Base-by-base conservation (phyloP, 92 coral and sea anemone species). In the Palythoa heliodiscus region DNA sequence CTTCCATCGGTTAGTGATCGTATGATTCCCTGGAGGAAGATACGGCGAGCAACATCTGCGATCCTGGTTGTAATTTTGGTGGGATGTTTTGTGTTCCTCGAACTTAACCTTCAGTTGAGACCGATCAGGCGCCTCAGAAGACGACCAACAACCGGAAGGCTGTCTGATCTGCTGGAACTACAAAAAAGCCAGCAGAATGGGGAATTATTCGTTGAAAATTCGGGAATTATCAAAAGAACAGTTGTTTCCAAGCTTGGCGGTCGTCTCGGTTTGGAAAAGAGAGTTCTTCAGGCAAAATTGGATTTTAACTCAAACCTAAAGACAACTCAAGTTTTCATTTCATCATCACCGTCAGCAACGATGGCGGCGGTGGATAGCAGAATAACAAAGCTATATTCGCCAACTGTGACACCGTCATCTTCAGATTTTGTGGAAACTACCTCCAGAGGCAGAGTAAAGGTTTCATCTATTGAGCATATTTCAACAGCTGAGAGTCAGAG, bases 11-110 rank as follows among this genome's bases (percentile, higher is more conserved):
- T 38, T 40, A 67, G 15, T 80, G 52, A 67, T 80, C 74, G 73
- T 58, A 39, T 29, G 52, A 20, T 78, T 80, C 84, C 84, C 23
- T 80, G 84, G 84, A 66, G 84, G 84, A 80, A 80, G 61, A 19
- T 67, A 64, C 84, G 84, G 61, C 58, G 84, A 39, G 73, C 19
- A 22, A 43, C 84, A 35, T 70, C 39, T 80, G 39, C 73, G 48
- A 14, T 80, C 60, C 43, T 80, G 24, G 43, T 80, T 48, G 74
- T 17, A 12, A 25, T 70, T 43, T 7, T 67, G 6, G 22, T 80
- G 9, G 63, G 73, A 24, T 40, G 24, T 52, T 63, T 80, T 48
- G 23, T 60, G 60, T 80, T 80, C n/a, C 47, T 52, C 74, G 84
- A 80, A 25, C 43, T 80, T 66, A 52, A 67, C 48, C 61, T 43